Evolutionary conservation across 2,797 vertebrate species (phyloP).

Genomic region (Spondyliosoma cantharus): DNA sequence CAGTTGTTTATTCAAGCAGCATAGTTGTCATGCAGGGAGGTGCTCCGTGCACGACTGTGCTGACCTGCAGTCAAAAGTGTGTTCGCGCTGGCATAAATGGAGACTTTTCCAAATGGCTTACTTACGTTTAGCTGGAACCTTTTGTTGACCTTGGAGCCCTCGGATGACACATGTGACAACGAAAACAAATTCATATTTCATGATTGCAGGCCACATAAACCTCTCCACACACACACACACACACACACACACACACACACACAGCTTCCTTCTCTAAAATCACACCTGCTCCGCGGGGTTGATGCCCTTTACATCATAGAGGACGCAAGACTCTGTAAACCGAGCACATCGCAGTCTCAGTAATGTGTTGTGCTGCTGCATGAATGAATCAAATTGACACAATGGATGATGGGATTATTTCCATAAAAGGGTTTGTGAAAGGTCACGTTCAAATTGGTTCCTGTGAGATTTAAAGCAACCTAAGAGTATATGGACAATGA

Average conservation of each 20-base stretch:
- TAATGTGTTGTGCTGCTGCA: slow-evolving; percentile 22
- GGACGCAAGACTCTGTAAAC: slow-evolving; percentile 13
- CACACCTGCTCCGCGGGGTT: slow-evolving; percentile 25
- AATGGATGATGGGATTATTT: slow-evolving; percentile 55
- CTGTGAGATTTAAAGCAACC: slow-evolving; percentile 50
- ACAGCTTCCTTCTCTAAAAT: neutral
- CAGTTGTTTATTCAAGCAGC: slow-evolving; percentile 20
- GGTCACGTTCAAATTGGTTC: slow-evolving; percentile 66
- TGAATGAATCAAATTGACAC: slow-evolving; percentile 41
- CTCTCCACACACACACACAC: slow-evolving; percentile 2
- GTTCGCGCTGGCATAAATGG: slow-evolving; percentile 3
- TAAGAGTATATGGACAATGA: slow-evolving; percentile 38
- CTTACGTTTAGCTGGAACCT: slow-evolving; percentile 69
- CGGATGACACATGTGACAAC: slow-evolving; percentile 43
- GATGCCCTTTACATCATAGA: slow-evolving; percentile 38
- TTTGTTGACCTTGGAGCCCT: slow-evolving; percentile 64
- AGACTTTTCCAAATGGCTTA: slow-evolving; percentile 44
- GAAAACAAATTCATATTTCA: slow-evolving; percentile 58
- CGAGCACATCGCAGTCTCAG: slow-evolving; percentile 18
- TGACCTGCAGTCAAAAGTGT: slow-evolving; percentile 22
- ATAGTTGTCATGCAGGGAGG: slow-evolving; percentile 33
- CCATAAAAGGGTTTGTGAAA: slow-evolving; percentile 57
- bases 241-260: slow-evolving; percentile 23
- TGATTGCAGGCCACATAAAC: slow-evolving; percentile 34
- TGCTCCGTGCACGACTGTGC: slow-evolving; percentile 29